Percentiles rank a stretch among this genome's conserved stretches.
Evolutionary conservation across 2,797 vertebrate genomes (phyloP).

Genomic region (Rachycentron canadum): DNA sequence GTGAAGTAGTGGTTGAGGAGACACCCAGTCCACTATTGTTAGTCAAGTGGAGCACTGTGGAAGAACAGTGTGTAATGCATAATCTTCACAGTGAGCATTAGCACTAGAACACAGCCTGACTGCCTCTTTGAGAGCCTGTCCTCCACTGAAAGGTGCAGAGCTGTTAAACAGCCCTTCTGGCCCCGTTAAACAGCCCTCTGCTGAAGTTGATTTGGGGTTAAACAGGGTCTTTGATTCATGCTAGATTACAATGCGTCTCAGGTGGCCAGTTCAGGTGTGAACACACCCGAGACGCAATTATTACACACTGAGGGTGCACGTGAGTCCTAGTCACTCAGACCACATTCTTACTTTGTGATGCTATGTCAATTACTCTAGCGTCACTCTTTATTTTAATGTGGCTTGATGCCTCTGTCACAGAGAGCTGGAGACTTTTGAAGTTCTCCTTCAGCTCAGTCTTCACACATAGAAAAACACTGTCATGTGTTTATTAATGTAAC

Average conservation of each 20-base stretch:
- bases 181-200: too few relatives aligned
- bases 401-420: neutral
- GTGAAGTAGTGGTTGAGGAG: neutral
- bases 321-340: too few relatives aligned
- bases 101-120: conserved; percentile 6
- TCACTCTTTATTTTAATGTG: neutral
- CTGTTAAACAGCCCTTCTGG: neutral
- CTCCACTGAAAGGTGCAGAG: conserved; percentile 6
- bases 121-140: neutral
- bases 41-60: neutral
- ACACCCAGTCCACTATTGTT: conserved; percentile 8
- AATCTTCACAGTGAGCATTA: conserved; percentile 16
- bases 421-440: neutral
- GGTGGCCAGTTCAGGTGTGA: too few relatives aligned
- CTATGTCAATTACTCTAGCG: neutral
- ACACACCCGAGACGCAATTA: too few relatives aligned
- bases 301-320: too few relatives aligned
- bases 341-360: too few relatives aligned
- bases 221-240: conserved; percentile 8
- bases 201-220: neutral
- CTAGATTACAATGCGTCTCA: neutral
- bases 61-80: neutral
- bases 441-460: too few relatives aligned
- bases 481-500: neutral
- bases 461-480: neutral